Percentiles rank a stretch among this genome's conserved stretches.
Conservation (phyloP, 1,140 invertebrate genomes). For the Spodoptera litura region DNA sequence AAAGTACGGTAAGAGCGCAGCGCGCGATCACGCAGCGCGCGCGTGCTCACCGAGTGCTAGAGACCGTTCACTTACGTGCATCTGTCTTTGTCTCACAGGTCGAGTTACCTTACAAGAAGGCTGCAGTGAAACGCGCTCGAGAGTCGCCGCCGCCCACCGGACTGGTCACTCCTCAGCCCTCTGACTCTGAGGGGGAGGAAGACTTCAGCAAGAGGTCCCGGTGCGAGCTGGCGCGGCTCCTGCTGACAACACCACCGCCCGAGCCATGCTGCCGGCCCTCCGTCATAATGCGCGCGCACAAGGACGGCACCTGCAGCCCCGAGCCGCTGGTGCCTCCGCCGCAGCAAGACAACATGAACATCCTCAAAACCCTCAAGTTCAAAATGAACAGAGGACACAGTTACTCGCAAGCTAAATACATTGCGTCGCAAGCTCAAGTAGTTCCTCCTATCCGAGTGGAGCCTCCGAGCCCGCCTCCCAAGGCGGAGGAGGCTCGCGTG, state of each 20-base stretch:
- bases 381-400: slow-evolving; percentile 91
- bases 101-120: slow-evolving; percentile 79
- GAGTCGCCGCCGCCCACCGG: slow-evolving; percentile 70
- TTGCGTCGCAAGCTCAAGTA: slow-evolving; percentile 66
- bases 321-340: slow-evolving; percentile 71
- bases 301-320: slow-evolving; percentile 90
- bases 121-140: slow-evolving; percentile 72
- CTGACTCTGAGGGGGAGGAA: slow-evolving; percentile 86
- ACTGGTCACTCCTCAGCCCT: slow-evolving; percentile 87
- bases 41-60: slow-evolving; percentile 66
- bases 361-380: slow-evolving; percentile 91
- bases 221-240: slow-evolving; percentile 79
- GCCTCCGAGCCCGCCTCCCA: slow-evolving; percentile 51
- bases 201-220: slow-evolving; percentile 82
- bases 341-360: slow-evolving; percentile 88
- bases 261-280: slow-evolving; percentile 78
- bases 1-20: slow-evolving; percentile 67
- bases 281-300: slow-evolving; percentile 93
- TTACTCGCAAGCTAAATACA: slow-evolving; percentile 86
- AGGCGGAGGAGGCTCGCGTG: slow-evolving; percentile 64
- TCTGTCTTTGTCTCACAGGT: slow-evolving; percentile 83
- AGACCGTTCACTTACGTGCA: slow-evolving; percentile 72
- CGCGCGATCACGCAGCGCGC: slow-evolving; percentile 74
- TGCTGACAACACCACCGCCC: slow-evolving; percentile 80
- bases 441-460: slow-evolving; percentile 47